Base-by-base conservation (phyloP, 1,140 invertebrate genomes). In the Parasteatoda tepidariorum region DNA sequence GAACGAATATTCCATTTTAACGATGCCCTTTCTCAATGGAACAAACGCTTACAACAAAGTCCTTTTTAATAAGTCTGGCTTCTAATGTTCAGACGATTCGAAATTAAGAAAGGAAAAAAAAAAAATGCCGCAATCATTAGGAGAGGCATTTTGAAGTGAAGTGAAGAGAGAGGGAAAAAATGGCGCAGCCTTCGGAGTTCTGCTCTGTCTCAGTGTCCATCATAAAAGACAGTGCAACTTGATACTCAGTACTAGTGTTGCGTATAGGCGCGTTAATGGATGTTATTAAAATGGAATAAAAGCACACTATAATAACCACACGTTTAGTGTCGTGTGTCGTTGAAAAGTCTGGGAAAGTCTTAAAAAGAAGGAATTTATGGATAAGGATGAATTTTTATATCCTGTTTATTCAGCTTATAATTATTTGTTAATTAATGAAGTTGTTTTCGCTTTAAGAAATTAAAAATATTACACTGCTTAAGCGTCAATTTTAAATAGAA, bases 131-230 rank as follows among this genome's bases (percentile, higher is more conserved):
- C 31, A 66, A 66, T 66, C n/a, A n/a, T n/a, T n/a, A n/a, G n/a
- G n/a, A n/a, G 33, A 41, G 66, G 34, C 2, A 68, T 48, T n/a
- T 66, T 22, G 30, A 28, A 34, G 26, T 33, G 22, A 11, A 31
- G 62, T 22, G 22, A 22, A 66, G 28, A 64, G 22, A 66, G 3
- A 34, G 24, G 22, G 30, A 64, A 64, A n/a, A 30, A 30, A 15
- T 64, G 6, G 55, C 22, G 64, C 13, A 30, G 13, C 34, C 2
- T 13, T 5, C 3, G 11, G 66, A 68, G 66, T 3, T 68, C 66
- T 68, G 66, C 24, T 7, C 66, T n/a, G n/a, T n/a, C n/a, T n/a
- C n/a, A 68, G 34, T 41, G 66, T 68, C 66, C 34, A 48, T 68
- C 66, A 68, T 41, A 68, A 24, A 33, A 9, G 62, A 24, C 62